Conservation (phyloP, 2,113 vertebrate genomes). For the Delphinapterus leucas region DNA sequence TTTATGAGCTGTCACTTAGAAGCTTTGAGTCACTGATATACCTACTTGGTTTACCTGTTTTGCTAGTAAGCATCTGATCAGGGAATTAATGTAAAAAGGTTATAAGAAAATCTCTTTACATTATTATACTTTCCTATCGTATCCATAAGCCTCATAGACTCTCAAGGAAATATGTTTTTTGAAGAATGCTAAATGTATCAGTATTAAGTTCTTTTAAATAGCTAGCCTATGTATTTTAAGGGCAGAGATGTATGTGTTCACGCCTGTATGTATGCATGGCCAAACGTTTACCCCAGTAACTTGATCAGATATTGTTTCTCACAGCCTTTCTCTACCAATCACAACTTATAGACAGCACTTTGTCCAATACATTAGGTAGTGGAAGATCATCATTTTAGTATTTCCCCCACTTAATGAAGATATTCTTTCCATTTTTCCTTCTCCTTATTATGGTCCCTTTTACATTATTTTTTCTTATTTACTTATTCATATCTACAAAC, state of each 20-base stretch:
- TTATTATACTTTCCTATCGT: not conserved
- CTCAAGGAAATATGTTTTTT: not conserved
- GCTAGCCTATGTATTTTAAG: not conserved
- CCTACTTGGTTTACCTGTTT: not conserved
- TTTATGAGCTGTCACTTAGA: not conserved
- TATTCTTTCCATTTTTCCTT: not conserved
- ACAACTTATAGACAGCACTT: not conserved
- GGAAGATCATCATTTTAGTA: not conserved
- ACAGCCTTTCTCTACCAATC: not conserved
- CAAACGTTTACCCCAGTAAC: too few species aligned
- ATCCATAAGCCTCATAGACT: not conserved
- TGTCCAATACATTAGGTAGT: not conserved
- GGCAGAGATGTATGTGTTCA: not conserved
- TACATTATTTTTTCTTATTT: not conserved
- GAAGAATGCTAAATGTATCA: not conserved
- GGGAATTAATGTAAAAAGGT: constrained; percentile 3
- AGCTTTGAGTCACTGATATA: not conserved
- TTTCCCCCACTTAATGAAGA: not conserved
- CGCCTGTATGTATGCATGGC: accelerated
- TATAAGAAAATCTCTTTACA: not conserved
- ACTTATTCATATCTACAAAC: not conserved
- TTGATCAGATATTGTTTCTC: not conserved
- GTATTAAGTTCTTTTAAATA: not conserved
- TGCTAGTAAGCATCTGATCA: not conserved
- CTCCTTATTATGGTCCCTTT: not conserved